These are phyloP conservation scores for Parotocinclus haroldoi DNA, from an alignment of 2,797 vertebrate species.

Conservation along the genomic window DNA sequence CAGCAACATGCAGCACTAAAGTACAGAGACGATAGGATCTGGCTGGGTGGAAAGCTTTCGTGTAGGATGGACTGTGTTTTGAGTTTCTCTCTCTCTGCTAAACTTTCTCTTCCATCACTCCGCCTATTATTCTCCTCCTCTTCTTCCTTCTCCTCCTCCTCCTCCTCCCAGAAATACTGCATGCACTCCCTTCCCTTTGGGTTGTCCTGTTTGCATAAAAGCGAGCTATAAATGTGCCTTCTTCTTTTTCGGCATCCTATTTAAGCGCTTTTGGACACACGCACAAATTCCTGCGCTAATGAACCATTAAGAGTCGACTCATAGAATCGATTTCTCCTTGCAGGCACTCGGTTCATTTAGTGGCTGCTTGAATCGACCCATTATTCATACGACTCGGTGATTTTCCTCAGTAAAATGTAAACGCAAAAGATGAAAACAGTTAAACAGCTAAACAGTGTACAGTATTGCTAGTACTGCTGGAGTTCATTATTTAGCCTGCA, in stretches of 20 bases:
- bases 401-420: no score
- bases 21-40: not conserved
- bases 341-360: no score
- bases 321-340: not conserved
- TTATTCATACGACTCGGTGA: no score
- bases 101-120: slow-evolving; percentile 28
- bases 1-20: not conserved
- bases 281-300: not conserved
- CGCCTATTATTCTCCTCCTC: slow-evolving; percentile 15
- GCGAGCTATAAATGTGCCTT: no score
- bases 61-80: not conserved
- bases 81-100: slow-evolving; percentile 11
- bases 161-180: slow-evolving; percentile 16
- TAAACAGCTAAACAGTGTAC: no score
- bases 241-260: no score
- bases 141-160: slow-evolving; percentile 13
- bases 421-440: no score
- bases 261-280: not conserved
- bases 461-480: no score
- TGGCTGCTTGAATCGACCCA: no score
- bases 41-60: not conserved
- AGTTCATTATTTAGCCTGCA: no score
- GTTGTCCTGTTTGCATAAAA: not conserved
- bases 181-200: not conserved
- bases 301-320: not conserved